Evolutionary conservation across 1,140 invertebrate genomes (phyloP), one percentile per base, ranked within the genome.

Genomic region (Nylanderia fulva): DNA sequence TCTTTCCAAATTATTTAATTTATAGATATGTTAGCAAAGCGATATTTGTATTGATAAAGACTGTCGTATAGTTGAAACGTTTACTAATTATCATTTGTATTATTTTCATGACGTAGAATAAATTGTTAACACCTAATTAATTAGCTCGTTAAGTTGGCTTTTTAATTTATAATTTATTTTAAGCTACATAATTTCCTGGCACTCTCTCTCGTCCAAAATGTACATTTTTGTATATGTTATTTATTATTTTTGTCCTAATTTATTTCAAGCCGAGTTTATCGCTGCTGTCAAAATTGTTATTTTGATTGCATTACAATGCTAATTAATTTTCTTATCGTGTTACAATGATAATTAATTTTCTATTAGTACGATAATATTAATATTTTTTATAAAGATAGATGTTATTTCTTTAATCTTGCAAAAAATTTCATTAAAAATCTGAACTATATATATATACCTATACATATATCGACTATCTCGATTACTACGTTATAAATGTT

Each of bases 321-420:
- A 63, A 15, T 76, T 2, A 45, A 76, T 8, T 45, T 75, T 15
- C 42, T 21, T n/a, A n/a, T n/a, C n/a, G n/a, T n/a, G n/a, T n/a
- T 0, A 39, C 7, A 33, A 42, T n/a, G 9, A 11, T 63, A 63
- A 15, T 76, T 2, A 45, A 76, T 8, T 45, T 75, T 15, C 42
- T 21, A 61, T 15, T 45, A 42, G 11, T 3, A 45, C n/a, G 0
- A 3, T 29, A n/a, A 63, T 42, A 27, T 76, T 42, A 8, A 24
- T 45, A 29, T 13, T 33, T 42, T 11, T 5, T 18, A 15, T 9
- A 7, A 21, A n/a, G 0, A n/a, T 18, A n/a, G 5, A 42, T 61
- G 3, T 9, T 4, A 39, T 13, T n/a, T 45, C 4, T 63, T 42
- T 63, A 76, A 63, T 21, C 33, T 0, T 45, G 13, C 29, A 58